Base-by-base conservation (phyloP, 2,888 invertebrate genomes). In the Incurvaria masculella region DNA sequence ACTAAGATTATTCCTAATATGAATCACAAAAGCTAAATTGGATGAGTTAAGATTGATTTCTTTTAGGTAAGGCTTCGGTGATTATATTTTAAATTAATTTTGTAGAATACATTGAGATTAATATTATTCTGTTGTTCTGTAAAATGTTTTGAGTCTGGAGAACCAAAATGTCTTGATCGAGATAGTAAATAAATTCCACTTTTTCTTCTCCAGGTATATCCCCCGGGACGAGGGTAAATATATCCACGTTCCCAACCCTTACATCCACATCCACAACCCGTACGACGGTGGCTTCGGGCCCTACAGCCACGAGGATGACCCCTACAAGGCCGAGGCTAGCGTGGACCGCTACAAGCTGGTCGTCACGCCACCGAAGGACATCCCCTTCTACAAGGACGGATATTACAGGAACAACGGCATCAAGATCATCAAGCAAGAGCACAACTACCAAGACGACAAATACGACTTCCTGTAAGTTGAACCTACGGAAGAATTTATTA, bases 391-490 rank as follows among this genome's bases (percentile, higher is more conserved):
- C 60, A 75, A 75, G 51, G 70, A 73, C 10, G 79, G 79, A 1
- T 78, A 78, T 56, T 79, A 79, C 62, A 72, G 63, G 61, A 79
- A 79, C 59, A 79, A 79, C 46, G 79, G 79, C 1, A 79, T 79
- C 56, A 79, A 75, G 59, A 79, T 79, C 61, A 64, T 79, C 51
- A 71, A 64, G 16, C 79, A 79, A 53, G 69, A 72, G 47, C 78
- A 78, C 52, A 72, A 72, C 57, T 75, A 79, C 58, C 65, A 75
- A 1, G 78, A 79, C 45, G 73, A 78, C 52, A 79, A 74, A 68
- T 79, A 78, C 60, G 78, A 79, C 59, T 79, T 78, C 60, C 65
- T 73, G 79, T 79, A 53, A 79, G 79, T 72, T 23, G 10, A 23
- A 23, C 10, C 10, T 23, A 23, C 23, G 23, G 23, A 23, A 6